These are phyloP conservation scores for Paradoxurus hermaphroditus DNA, from an alignment of 2,113 vertebrate genomes.

Conservation along the genomic window DNA sequence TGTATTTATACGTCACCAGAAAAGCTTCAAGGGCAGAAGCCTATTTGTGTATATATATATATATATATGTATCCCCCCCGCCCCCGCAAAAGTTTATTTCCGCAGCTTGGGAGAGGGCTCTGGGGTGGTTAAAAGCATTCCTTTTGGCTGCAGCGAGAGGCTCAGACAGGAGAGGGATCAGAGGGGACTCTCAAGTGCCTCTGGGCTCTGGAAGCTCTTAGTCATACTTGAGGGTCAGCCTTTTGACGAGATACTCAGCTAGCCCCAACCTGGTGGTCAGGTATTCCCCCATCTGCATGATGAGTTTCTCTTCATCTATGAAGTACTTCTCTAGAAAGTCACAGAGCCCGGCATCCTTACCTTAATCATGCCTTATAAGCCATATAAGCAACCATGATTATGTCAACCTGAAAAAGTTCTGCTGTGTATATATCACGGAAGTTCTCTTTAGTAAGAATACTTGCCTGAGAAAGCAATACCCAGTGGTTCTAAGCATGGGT, in stretches of 20 bases:
- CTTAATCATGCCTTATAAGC: neutral
- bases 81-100: no score
- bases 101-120: neutral
- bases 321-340: neutral
- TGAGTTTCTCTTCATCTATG: neutral
- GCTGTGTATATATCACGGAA: neutral
- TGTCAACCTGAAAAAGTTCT: neutral
- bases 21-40: neutral
- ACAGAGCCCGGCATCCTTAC: neutral
- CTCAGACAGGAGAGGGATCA: neutral
- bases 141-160: neutral
- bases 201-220: neutral
- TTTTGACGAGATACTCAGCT: no score
- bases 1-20: neutral
- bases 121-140: neutral
- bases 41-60: neutral
- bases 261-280: neutral
- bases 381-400: neutral
- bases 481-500: neutral
- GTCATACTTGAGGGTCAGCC: neutral
- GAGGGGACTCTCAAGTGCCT: no score
- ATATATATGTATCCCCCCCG: no score
- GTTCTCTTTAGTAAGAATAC: neutral
- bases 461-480: neutral
- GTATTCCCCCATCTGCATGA: neutral